Base-by-base conservation (phyloP, 2,113 vertebrate genomes). In the Pipra filicauda region DNA sequence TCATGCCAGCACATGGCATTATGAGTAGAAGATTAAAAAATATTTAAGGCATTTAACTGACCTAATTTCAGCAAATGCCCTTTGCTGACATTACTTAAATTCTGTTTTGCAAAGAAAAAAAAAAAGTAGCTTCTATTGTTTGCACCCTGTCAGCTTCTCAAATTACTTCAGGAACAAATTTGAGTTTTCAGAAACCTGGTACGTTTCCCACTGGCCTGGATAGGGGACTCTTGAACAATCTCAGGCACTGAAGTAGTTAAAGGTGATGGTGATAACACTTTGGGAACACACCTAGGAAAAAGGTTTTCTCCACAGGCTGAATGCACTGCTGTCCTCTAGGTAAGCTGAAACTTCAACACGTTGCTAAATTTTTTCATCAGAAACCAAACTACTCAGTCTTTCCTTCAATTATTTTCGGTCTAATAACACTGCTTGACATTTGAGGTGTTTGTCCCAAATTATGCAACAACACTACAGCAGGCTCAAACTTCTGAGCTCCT, bases 41-140 rank as follows among this genome's bases (percentile, higher is more conserved):
- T 16, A 55, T 92, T 71, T 91, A 72, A 89, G 75, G 13, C 24
- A 35, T 92, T 92, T 84, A 84, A 74, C 35, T 55, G 65, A 91
- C 57, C 93, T 92, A 51, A 91, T 95, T 95, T 17, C 55, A 74
- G 23, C 59, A 88, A 79, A 41, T 83, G 46, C 76, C 57, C 24
- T 92, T 93, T 84, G 58, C 51, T 87, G 65, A 77, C 70, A 75
- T 72, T 89, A 92, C 21, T 91, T 78, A 81, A 89, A 93, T 61
- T 65, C 9, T 85, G 33, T 84, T 86, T 84, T 66, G 30, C 27
- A 83, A 67, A 64, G n/a, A 58, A 69, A 88, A 88, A 88, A 72
- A 85, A 93, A 72, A 49, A 13, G 11, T 70, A 52, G 6, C 33
- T 86, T 91, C 39, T 76, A 51, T 62, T 77, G 71, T 70, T 94